Evolutionary conservation across 2,888 invertebrate genomes (phyloP).

Genomic region (Hololepta plana): DNA sequence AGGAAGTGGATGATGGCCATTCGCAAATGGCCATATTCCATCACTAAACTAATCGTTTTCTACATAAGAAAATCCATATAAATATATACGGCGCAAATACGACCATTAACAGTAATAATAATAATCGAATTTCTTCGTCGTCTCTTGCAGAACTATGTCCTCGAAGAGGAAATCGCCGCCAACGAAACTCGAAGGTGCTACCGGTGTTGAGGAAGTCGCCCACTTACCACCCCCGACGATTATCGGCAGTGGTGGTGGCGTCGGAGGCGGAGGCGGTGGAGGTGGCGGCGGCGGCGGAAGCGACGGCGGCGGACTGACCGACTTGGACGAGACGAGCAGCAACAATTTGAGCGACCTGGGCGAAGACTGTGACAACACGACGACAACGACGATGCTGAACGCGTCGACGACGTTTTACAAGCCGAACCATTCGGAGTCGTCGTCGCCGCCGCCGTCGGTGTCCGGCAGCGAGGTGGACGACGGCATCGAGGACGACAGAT

Average conservation of each 20-base stretch:
- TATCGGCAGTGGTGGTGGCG: slow-evolving; percentile 13
- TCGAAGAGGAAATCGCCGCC: slow-evolving; percentile 94
- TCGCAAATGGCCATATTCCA: too few relatives aligned
- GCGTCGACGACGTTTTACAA: slow-evolving; percentile 22
- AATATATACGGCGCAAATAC: too few relatives aligned
- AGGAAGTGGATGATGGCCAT: slow-evolving; percentile 8
- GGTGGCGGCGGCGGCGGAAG: slow-evolving; percentile 33
- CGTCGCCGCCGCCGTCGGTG: slow-evolving; percentile 26
- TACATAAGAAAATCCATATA: too few relatives aligned
- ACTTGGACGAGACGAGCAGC: slow-evolving; percentile 37
- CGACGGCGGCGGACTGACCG: slow-evolving; percentile 35
- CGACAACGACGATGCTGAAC: slow-evolving; percentile 21
- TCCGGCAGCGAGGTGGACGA: slow-evolving; percentile 28
- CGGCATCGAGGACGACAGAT: slow-evolving; percentile 24
- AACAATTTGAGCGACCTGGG: slow-evolving; percentile 39
- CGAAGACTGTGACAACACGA: slow-evolving; percentile 45
- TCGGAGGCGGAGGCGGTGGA: slow-evolving; percentile 39
- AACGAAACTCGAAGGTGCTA: slow-evolving; percentile 72
- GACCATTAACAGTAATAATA: too few relatives aligned
- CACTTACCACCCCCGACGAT: slow-evolving; percentile 14
- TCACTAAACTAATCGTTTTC: too few relatives aligned
- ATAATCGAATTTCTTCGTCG: slow-evolving; percentile 12
- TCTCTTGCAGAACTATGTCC: slow-evolving; percentile 78
- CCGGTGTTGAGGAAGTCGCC: slow-evolving; percentile 32
- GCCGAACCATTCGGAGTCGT: slow-evolving; percentile 22